Conservation (phyloP, 1,140 invertebrate genomes). For the Lysiphlebus fabarum region DNA sequence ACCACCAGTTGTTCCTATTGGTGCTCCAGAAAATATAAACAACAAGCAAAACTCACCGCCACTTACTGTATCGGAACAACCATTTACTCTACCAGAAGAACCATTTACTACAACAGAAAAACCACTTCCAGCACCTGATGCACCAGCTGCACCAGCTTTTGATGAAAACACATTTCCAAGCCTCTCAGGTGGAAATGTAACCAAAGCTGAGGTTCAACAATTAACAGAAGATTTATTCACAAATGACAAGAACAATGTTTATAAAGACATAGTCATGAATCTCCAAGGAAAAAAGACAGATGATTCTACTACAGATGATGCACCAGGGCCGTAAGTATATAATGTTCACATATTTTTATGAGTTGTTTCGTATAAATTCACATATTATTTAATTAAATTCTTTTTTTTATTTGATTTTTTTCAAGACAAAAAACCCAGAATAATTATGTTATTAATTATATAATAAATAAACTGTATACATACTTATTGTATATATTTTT, state of each 20-base stretch:
- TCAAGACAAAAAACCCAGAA: too few relatives aligned
- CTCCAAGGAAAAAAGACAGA: slow-evolving; percentile 52
- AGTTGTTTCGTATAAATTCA: too few relatives aligned
- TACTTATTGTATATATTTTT: slow-evolving; percentile 9
- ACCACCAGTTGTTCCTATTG: slow-evolving; percentile 6
- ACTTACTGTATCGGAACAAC: too few relatives aligned
- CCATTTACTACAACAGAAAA: too few relatives aligned
- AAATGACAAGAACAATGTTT: slow-evolving; percentile 53
- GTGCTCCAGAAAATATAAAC: slow-evolving; percentile 17
- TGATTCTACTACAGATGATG: slow-evolving; percentile 46
- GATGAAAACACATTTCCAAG: slow-evolving; percentile 32
- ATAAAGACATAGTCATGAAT: slow-evolving; percentile 49
- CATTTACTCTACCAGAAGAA: too few relatives aligned
- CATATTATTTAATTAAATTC: too few relatives aligned
- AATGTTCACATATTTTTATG: too few relatives aligned
- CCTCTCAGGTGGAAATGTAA: slow-evolving; percentile 39
- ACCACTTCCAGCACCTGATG: too few relatives aligned
- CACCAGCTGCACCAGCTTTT: slow-evolving; percentile 2
- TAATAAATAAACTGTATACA: too few relatives aligned
- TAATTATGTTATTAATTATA: too few relatives aligned
- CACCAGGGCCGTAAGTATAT: slow-evolving; percentile 47
- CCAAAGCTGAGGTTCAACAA: slow-evolving; percentile 49
- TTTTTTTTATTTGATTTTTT: too few relatives aligned
- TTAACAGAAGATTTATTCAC: slow-evolving; percentile 47
- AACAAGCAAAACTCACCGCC: slow-evolving; percentile 22